Evolutionary conservation across 1,140 invertebrate species (phyloP).

Genomic region (Wasmannia auropunctata): DNA sequence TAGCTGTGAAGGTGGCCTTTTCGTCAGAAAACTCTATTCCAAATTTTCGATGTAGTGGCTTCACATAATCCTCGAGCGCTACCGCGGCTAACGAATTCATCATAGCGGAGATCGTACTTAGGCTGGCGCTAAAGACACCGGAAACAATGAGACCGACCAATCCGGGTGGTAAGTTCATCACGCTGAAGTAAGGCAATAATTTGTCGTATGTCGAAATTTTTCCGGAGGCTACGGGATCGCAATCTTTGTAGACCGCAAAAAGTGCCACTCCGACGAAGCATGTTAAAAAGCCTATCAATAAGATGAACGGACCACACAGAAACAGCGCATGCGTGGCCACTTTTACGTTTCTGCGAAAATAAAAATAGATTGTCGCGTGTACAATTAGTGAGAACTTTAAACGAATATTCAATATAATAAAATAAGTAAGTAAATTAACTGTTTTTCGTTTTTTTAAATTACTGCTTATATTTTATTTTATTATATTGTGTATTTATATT

Average conservation of each 20-base stretch:
- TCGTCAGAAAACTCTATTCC: constrained; percentile 79
- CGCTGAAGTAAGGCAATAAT: constrained; percentile 87
- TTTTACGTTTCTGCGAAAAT: constrained; percentile 81
- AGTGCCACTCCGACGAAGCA: constrained; percentile 91
- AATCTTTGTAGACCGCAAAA: constrained; percentile 90
- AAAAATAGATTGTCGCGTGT: neutral
- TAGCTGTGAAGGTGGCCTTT: constrained; percentile 82
- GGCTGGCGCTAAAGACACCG: constrained; percentile 89
- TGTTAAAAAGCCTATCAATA: constrained; percentile 87
- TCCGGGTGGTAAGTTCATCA: constrained; percentile 90
- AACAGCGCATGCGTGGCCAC: constrained; percentile 88
- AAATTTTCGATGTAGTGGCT: constrained; percentile 77
- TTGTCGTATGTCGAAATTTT: constrained; percentile 84
- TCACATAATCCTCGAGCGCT: constrained; percentile 93
- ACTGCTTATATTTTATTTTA: neutral
- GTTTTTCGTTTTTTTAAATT: neutral
- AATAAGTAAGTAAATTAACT: neutral
- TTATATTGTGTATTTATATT: neutral
- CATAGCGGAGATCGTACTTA: constrained; percentile 94
- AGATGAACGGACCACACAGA: constrained; percentile 89
- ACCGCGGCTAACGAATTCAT: constrained; percentile 95
- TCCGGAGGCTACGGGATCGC: constrained; percentile 89
- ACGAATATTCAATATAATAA: neutral
- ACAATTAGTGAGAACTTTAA: neutral
- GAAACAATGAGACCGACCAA: constrained; percentile 87